Evolutionary conservation across 2,888 invertebrate genomes (phyloP).

Genomic region (Molorchus minor): DNA sequence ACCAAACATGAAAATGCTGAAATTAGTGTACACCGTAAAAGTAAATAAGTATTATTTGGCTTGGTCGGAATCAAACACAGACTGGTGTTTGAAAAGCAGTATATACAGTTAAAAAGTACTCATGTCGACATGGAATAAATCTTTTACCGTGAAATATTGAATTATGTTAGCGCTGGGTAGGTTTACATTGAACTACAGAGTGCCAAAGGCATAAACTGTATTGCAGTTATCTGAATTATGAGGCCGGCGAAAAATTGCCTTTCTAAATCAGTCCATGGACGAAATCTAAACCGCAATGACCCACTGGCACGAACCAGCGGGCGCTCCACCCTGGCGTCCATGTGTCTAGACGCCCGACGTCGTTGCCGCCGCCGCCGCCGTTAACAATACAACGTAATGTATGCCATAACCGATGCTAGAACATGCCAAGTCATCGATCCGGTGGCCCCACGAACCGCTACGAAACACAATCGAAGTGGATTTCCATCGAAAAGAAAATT

Average conservation of each 20-base stretch:
- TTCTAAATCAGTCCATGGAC: neutral
- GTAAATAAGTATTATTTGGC: no score
- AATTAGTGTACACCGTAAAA: no score
- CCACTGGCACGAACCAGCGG: slow-evolving; percentile 53
- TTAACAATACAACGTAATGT: slow-evolving; percentile 40
- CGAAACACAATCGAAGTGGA: slow-evolving; percentile 5
- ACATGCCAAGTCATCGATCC: slow-evolving; percentile 44
- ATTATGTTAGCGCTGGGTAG: no score
- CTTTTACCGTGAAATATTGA: no score
- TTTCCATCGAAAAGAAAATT: slow-evolving; percentile 17
- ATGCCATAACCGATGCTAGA: slow-evolving; percentile 51
- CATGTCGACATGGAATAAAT: no score
- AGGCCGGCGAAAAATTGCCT: neutral
- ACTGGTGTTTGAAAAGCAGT: no score
- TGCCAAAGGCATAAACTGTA: no score
- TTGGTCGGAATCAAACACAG: no score
- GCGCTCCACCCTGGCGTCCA: slow-evolving; percentile 58
- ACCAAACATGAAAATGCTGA: no score
- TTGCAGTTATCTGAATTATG: neutral
- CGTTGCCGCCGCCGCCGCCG: slow-evolving; percentile 56
- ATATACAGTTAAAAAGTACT: no score
- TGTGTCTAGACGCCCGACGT: slow-evolving; percentile 59
- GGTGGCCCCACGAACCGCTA: neutral
- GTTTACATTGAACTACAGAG: no score
- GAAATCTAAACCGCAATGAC: slow-evolving; percentile 41